Base-by-base conservation (phyloP, 1,140 invertebrate species). In the Atta cephalotes region DNA sequence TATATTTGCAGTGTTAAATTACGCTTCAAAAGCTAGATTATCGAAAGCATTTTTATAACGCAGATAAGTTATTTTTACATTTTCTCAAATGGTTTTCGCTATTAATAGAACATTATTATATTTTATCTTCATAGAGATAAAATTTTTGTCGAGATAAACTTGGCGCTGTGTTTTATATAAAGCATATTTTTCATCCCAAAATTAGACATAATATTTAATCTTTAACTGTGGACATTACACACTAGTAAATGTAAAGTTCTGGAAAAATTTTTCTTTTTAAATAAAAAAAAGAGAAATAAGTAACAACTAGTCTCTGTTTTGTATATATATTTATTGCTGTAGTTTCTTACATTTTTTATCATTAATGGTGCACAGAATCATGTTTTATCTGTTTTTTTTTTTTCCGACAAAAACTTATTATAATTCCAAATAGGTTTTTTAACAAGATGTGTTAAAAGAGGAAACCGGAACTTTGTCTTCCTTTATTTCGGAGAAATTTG, bases 61-160 rank as follows among this genome's bases (percentile, higher is more conserved):
- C 7, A 5, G n/a, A 16, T 62, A 28, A 18, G n/a, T 25, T 78
- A 45, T 28, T 78, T 78, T 39, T 18, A 39, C 35, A 12, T 49
- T 45, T 65, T 18, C 60, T 7, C 16, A 45, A 65, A 56, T n/a
- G 21, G 9, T 3, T 16, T 14, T 18, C 14, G 21, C 1, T 16
- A 10, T 28, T 45, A 39, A 28, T 45, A 49, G 21, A 49, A 49
- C 39, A 10, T 21, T 21, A 21, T 21, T 21, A 21, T 45, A 49
- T 45, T 78, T 60, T 74, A 21, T 56, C 66, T 60, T 39, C 3
- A 10, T 39, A n/a, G 31, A 21, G 39, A 65, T 78, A 78, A 78
- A 62, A 78, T 78, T 28, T 12, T 1, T 12, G 3, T 16, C 21
- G 76, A 58, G 72, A 76, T 76, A 39, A 76, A 25, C 21, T 76